phyloP scores from a whole-genome alignment of 2,797 vertebrate species.

The Spatula clypeata region DNA sequence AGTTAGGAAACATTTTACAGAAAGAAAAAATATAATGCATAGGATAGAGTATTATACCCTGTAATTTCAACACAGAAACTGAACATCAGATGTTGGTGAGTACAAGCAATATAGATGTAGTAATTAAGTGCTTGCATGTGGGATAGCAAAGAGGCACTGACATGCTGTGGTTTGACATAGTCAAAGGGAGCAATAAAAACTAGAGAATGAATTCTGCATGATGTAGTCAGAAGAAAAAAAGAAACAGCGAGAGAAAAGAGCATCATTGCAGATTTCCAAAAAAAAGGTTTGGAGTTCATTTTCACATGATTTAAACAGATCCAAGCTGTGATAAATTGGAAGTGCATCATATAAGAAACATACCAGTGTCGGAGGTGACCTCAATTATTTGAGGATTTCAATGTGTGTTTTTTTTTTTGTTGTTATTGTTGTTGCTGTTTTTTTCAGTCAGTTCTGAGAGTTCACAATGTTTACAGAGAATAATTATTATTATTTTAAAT shows the following conservation, averaged over 20 bases:
- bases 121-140: not conserved
- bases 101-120: not conserved
- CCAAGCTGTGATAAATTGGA: not conserved
- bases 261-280: not conserved
- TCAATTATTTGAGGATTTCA: not conserved
- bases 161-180: not conserved
- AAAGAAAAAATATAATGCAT: not conserved
- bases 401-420: too few relatives aligned
- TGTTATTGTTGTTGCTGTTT: not conserved
- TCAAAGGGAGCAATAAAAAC: not conserved
- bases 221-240: not conserved
- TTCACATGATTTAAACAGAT: not conserved
- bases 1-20: not conserved
- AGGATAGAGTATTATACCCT: not conserved
- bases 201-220: not conserved
- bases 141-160: not conserved
- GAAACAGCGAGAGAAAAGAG: not conserved
- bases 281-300: not conserved
- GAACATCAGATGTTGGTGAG: not conserved
- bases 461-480: not conserved
- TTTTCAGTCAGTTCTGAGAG: not conserved
- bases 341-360: not conserved
- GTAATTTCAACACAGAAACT: not conserved
- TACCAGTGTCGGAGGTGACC: not conserved
- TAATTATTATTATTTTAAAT: too few relatives aligned